A percentile compares a stretch with the other conserved stretches of the same genome.
These are phyloP conservation scores for Dendroctonus ponderosae DNA, from an alignment of 1,140 invertebrate genomes.

Conservation along the genomic window DNA sequence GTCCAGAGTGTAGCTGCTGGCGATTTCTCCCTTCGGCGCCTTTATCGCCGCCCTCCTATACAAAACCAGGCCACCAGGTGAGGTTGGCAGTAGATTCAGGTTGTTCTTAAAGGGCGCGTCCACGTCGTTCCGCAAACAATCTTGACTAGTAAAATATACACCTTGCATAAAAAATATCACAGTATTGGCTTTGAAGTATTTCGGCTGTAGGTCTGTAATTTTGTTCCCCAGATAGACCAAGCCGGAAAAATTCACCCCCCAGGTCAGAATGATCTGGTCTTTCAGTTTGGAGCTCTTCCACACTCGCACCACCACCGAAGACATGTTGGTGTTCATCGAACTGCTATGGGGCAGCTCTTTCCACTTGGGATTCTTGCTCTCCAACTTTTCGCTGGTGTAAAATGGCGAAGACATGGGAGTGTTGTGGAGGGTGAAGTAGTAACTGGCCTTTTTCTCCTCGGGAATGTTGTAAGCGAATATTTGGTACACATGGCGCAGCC, in stretches of 20 bases:
- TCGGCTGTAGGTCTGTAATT: constrained; percentile 67
- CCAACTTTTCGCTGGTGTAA: constrained; percentile 80
- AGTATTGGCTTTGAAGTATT: constrained; percentile 72
- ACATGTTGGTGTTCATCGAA: constrained; percentile 21
- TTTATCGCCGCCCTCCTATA: constrained; percentile 44
- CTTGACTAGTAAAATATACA: constrained; percentile 70
- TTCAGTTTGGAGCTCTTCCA: constrained; percentile 52
- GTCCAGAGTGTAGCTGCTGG: constrained; percentile 71
- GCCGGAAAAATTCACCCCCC: constrained; percentile 82
- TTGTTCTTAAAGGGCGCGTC: constrained; percentile 44
- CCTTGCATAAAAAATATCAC: constrained; percentile 85
- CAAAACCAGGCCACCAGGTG: constrained; percentile 39
- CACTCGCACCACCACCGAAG: constrained; percentile 56
- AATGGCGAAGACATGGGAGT: constrained; percentile 80
- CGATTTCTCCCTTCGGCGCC: constrained; percentile 61
- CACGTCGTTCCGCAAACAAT: constrained; percentile 46
- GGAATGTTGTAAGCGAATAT: constrained; percentile 46
- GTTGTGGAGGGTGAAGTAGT: constrained; percentile 77
- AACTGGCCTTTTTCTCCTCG: constrained; percentile 38
- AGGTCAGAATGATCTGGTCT: constrained; percentile 67
- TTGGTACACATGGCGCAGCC: constrained; percentile 48
- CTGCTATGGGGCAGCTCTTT: constrained; percentile 55
- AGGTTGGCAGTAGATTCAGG: constrained; percentile 43
- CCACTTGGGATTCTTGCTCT: constrained; percentile 74
- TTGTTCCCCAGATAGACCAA: constrained; percentile 76